Conservation (phyloP, 2,113 vertebrate genomes). For the Gracilinanus agilis region DNA sequence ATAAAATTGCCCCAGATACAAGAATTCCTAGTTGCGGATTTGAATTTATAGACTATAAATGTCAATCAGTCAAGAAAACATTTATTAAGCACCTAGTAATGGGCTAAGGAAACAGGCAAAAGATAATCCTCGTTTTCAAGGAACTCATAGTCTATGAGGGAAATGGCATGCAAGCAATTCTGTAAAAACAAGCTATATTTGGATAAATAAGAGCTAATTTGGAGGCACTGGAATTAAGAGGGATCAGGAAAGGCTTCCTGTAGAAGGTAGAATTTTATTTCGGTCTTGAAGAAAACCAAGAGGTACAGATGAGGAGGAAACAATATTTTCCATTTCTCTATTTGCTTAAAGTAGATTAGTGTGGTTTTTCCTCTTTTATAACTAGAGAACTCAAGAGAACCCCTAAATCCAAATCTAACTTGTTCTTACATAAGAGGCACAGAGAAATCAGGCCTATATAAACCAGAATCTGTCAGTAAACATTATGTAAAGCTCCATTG, state of each 20-base stretch:
- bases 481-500: neutral
- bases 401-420: conserved; percentile 28
- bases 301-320: neutral
- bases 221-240: neutral
- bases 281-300: neutral
- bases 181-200: neutral
- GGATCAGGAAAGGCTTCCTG: neutral
- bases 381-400: neutral
- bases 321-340: neutral
- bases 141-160: neutral
- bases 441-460: neutral
- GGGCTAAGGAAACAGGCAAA: neutral
- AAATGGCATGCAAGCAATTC: neutral
- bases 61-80: neutral
- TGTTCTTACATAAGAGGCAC: neutral
- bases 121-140: neutral
- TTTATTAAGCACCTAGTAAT: neutral
- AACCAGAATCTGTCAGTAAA: neutral
- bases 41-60: neutral
- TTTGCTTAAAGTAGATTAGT: conserved; percentile 30
- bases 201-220: neutral
- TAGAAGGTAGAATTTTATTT: neutral
- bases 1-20: neutral
- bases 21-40: neutral
- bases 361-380: conserved; percentile 14